Conservation (phyloP, 2,888 invertebrate species). For the Agriotes lineatus region DNA sequence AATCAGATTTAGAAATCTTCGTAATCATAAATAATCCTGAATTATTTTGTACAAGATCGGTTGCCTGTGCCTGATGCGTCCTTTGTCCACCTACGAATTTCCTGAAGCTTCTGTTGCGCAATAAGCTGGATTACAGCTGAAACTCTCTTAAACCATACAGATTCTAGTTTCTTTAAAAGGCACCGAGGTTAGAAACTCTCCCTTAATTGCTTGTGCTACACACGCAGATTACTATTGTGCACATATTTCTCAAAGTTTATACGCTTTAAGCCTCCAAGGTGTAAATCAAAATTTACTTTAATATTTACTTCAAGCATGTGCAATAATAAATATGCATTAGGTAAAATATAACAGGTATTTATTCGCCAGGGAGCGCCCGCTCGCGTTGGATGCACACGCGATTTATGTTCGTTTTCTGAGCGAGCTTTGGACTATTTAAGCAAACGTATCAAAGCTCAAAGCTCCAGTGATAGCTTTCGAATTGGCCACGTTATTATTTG, state of each 20-base stretch:
- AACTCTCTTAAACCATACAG: too few species aligned
- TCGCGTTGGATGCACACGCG: slow-evolving; percentile 21
- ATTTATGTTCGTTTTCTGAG: slow-evolving; percentile 17
- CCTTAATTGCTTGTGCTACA: neutral
- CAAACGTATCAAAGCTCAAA: slow-evolving; percentile 5
- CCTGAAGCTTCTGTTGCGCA: too few species aligned
- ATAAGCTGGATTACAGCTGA: too few species aligned
- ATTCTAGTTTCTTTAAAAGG: too few species aligned
- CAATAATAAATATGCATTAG: slow-evolving; percentile 26
- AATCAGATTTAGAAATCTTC: slow-evolving; percentile 34
- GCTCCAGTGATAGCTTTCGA: slow-evolving; percentile 18
- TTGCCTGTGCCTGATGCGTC: slow-evolving; percentile 6
- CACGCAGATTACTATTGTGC: too few species aligned
- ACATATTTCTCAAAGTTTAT: neutral
- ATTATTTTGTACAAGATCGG: slow-evolving; percentile 20
- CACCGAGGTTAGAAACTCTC: too few species aligned
- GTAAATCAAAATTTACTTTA: slow-evolving; percentile 18
- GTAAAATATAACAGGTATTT: slow-evolving; percentile 16
- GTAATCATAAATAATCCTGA: slow-evolving; percentile 31
- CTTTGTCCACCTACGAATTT: slow-evolving; percentile 5
- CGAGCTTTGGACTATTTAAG: slow-evolving; percentile 21
- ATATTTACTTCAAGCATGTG: slow-evolving; percentile 12
- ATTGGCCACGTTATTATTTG: too few species aligned
- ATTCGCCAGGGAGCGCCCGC: slow-evolving; percentile 18
- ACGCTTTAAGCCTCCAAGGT: neutral